phyloP scores from a whole-genome alignment of 1,140 invertebrate species.

The Lutraria rhynchaena region DNA sequence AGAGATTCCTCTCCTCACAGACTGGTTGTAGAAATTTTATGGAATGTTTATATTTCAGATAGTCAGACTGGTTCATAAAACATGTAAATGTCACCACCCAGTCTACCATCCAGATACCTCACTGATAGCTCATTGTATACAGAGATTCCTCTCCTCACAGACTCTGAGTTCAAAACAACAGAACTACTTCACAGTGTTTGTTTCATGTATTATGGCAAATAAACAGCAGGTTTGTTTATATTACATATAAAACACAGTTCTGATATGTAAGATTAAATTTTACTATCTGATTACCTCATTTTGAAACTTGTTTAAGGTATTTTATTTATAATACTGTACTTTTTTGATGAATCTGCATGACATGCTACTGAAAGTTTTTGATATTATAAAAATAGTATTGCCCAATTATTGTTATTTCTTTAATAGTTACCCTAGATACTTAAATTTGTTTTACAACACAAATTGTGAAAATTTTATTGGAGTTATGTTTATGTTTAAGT shows the following conservation, averaged over 20 bases:
- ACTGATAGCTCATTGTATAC: not conserved
- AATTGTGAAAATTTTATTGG: too few species aligned
- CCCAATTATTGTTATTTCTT: too few species aligned
- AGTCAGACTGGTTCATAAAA: not conserved
- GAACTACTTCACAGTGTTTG: constrained; percentile 32
- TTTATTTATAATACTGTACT: too few species aligned
- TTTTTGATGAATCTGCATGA: too few species aligned
- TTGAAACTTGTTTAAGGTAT: too few species aligned
- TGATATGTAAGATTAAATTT: not conserved
- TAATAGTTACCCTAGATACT: too few species aligned
- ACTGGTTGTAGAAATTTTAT: too few species aligned
- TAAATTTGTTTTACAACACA: too few species aligned
- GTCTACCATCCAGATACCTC: constrained; percentile 14
- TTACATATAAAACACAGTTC: not conserved
- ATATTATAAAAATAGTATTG: too few species aligned
- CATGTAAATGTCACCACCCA: constrained; percentile 14
- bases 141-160: not conserved
- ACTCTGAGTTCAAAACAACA: constrained; percentile 27
- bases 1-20: constrained; percentile 1
- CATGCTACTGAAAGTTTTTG: too few species aligned
- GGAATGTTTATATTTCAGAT: not conserved
- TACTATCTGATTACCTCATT: too few species aligned
- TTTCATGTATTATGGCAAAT: constrained; percentile 1
- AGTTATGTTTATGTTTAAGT: too few species aligned
- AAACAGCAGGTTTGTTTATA: not conserved